These are phyloP conservation scores for Notarius quadriscutis DNA, from an alignment of 2,113 vertebrate genomes.

Conservation along the genomic window DNA sequence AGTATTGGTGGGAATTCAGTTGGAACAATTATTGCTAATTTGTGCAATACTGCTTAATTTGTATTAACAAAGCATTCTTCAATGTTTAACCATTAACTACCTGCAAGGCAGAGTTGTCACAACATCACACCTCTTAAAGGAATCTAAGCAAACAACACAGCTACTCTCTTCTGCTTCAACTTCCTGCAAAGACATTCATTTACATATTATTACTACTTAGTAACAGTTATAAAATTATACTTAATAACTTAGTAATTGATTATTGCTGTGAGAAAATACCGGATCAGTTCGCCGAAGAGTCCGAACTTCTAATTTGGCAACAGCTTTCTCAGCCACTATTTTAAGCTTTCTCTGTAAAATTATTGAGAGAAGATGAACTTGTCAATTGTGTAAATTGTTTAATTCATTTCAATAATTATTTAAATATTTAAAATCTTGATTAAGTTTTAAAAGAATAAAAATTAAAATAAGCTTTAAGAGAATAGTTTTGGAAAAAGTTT, in stretches of 20 bases:
- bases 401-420: not conserved
- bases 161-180: conserved; percentile 76
- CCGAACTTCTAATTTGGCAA: conserved; percentile 80
- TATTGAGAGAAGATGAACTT: conserved; percentile 10
- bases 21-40: not conserved
- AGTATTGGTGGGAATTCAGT: not conserved
- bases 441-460: not conserved
- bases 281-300: conserved; percentile 82
- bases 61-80: not conserved
- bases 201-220: not conserved
- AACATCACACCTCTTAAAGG: conserved; percentile 83
- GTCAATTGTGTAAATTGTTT: not conserved
- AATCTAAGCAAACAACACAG: conserved; percentile 91
- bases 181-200: conserved; percentile 65
- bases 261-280: conserved; percentile 15
- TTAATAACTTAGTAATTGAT: not conserved
- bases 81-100: conserved; percentile 65
- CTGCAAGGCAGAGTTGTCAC: conserved; percentile 90
- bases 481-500: no score
- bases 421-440: not conserved
- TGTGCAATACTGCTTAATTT: not conserved
- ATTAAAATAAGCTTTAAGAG: not conserved
- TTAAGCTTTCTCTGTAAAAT: conserved; percentile 78
- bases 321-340: conserved; percentile 83
- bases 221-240: not conserved